phyloP scores from a whole-genome alignment of 2,888 invertebrate species.

The Pilophorus perplexus region DNA sequence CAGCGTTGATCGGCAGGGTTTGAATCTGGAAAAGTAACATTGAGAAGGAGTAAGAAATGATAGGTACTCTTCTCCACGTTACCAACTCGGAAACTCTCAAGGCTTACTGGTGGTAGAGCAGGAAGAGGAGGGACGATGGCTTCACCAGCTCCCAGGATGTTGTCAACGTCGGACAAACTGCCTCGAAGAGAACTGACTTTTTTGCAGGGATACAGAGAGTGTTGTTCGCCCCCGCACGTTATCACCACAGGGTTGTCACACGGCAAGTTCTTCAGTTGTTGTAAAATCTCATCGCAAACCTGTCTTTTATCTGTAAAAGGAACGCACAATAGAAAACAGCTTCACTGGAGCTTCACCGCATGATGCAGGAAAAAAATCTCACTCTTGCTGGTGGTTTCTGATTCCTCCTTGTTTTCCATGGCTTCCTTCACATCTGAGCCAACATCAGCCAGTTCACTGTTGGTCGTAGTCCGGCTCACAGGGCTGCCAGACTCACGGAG shows the following conservation, averaged over 20 bases:
- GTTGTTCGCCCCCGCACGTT: constrained; percentile 9
- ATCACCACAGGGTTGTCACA: constrained; percentile 22
- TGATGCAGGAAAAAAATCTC: background rate
- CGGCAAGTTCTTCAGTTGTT: constrained; percentile 16
- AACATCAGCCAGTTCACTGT: no score
- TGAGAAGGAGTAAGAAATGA: no score
- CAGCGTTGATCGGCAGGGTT: constrained; percentile 2
- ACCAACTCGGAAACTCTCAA: no score
- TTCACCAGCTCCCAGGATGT: constrained; percentile 2
- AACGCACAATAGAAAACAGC: background rate
- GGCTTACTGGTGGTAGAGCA: background rate
- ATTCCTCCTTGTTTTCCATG: background rate
- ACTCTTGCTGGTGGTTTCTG: background rate
- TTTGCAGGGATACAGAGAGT: constrained; percentile 1
- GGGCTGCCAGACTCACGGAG: background rate
- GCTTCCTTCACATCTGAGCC: background rate
- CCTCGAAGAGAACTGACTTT: constrained; percentile 4
- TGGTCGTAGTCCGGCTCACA: no score
- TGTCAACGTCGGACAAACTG: constrained; percentile 7
- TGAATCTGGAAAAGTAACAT: constrained; percentile 13
- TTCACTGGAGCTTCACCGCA: background rate
- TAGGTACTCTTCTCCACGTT: no score
- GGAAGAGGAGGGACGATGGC: background rate
- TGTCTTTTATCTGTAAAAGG: constrained; percentile 17
- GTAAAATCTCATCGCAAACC: constrained; percentile 11